phyloP scores from a whole-genome alignment of 2,888 invertebrate species.

The Sericinus montela region DNA sequence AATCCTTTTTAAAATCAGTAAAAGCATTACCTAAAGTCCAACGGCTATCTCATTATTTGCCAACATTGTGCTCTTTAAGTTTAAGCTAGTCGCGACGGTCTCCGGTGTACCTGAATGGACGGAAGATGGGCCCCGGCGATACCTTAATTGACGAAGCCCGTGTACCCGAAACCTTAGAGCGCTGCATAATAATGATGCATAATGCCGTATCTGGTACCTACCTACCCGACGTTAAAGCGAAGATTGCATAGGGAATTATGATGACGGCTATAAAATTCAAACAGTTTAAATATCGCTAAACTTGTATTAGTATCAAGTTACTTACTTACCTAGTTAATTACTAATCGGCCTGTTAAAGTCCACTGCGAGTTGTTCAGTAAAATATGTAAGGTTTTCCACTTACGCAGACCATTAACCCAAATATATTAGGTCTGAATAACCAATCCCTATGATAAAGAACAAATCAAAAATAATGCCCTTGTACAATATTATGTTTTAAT shows the following conservation, averaged over 20 bases:
- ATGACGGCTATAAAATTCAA: background rate
- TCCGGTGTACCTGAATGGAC: constrained; percentile 42
- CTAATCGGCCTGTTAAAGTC: no score
- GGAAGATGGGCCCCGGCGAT: constrained; percentile 67
- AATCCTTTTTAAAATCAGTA: constrained; percentile 24
- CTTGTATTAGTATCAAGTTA: no score
- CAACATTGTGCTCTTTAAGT: constrained; percentile 66
- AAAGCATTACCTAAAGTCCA: constrained; percentile 36
- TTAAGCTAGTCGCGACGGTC: constrained; percentile 37
- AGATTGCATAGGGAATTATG: constrained; percentile 17
- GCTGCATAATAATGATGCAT: constrained; percentile 75
- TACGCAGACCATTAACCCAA: no score
- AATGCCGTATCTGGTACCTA: constrained; percentile 70
- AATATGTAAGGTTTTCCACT: no score
- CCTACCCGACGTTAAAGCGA: constrained; percentile 52
- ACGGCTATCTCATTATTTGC: constrained; percentile 64
- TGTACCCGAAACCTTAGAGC: constrained; percentile 73
- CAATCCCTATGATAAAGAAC: no score
- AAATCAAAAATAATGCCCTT: no score
- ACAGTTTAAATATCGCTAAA: no score
- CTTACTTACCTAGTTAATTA: no score
- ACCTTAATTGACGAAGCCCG: constrained; percentile 76
- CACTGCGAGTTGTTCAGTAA: no score
- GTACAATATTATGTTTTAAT: no score
- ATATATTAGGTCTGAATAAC: no score